Evolutionary conservation across 2,797 vertebrate genomes (phyloP).

Genomic region (Megaceryle alcyon): DNA sequence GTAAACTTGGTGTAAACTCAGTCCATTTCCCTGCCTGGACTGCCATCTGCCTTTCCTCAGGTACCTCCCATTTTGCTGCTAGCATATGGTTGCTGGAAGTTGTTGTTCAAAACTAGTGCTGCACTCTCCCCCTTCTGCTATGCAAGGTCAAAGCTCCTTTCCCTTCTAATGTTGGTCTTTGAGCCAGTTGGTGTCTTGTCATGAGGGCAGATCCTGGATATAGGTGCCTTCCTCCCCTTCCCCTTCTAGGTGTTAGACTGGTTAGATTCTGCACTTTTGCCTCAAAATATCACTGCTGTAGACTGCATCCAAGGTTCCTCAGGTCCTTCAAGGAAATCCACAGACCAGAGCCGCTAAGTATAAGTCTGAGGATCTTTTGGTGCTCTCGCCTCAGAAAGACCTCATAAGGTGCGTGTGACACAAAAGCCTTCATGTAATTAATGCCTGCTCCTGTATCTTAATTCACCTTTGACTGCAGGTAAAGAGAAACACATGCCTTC

Average conservation of each 20-base stretch:
- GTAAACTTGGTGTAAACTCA: background rate
- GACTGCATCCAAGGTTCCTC: background rate
- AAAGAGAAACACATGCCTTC: slow-evolving; percentile 7
- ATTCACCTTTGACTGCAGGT: background rate
- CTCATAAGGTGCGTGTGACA: background rate
- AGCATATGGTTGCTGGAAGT: slow-evolving; percentile 9
- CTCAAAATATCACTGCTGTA: slow-evolving; percentile 41
- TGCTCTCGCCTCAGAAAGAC: background rate
- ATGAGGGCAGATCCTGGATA: background rate
- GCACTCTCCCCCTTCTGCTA: background rate
- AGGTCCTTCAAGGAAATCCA: background rate
- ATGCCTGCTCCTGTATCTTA: background rate
- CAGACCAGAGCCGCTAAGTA: background rate
- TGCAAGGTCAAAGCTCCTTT: slow-evolving; percentile 35
- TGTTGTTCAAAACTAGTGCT: slow-evolving; percentile 6
- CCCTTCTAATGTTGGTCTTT: background rate
- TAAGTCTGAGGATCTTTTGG: background rate
- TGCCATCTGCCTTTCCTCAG: slow-evolving; percentile 32
- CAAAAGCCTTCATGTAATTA: background rate
- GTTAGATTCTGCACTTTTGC: slow-evolving; percentile 40
- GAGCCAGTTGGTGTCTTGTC: background rate
- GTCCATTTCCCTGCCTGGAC: background rate
- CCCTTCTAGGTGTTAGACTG: slow-evolving; percentile 29
- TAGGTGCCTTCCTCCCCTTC: slow-evolving; percentile 56
- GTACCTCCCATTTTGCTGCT: slow-evolving; percentile 36